Evolutionary conservation across 2,113 vertebrate genomes (phyloP).

Genomic region (Romanogobio albipinnatus): DNA sequence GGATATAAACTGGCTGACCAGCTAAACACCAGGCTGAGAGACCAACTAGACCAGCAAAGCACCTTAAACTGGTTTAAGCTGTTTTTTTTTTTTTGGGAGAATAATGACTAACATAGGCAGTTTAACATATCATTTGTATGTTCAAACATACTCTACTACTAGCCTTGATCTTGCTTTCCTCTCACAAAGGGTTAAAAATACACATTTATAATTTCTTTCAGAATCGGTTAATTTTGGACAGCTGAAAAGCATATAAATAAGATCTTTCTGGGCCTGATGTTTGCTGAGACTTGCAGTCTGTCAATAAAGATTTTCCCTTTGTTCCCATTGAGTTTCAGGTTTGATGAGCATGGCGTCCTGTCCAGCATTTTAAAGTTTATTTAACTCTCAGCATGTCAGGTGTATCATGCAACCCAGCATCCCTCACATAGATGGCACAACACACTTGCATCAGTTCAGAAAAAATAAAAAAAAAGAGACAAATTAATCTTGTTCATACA

Average conservation of each 20-base stretch:
- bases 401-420: not conserved
- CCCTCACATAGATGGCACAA: not conserved
- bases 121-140: not conserved
- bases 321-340: constrained; percentile 19
- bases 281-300: constrained; percentile 31
- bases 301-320: constrained; percentile 27
- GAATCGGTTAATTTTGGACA: not conserved
- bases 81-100: too few species aligned
- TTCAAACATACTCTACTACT: not conserved
- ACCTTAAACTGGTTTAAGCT: not conserved
- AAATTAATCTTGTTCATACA: not conserved
- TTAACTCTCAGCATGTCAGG: not conserved
- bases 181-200: not conserved
- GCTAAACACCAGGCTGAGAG: not conserved
- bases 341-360: constrained; percentile 25
- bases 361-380: constrained; percentile 25
- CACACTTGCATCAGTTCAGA: constrained; percentile 12
- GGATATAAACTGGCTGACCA: not conserved
- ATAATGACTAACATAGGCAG: not conserved
- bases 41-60: not conserved
- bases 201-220: not conserved
- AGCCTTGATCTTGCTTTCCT: not conserved
- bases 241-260: constrained; percentile 16
- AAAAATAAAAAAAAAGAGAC: not conserved
- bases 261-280: not conserved